Evolutionary conservation across 1,140 invertebrate species (phyloP), one percentile per base, ranked within the genome.

Genomic region (Homalodisca vitripennis): DNA sequence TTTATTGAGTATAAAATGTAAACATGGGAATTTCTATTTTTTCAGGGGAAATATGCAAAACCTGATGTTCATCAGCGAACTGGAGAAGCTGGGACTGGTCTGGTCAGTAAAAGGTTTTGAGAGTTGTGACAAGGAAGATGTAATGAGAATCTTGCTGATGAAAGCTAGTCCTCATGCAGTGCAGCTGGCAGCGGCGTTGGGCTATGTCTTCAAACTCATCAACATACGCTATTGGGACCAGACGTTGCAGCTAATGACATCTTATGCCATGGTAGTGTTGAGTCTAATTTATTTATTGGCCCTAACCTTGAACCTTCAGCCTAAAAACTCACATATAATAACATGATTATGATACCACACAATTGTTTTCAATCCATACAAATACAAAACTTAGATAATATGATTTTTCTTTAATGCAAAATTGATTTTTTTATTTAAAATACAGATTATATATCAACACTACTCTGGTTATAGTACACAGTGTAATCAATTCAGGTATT

Each of bases 71-170:
- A 53, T 81, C 24, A 76, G 73, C n/a, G 79, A 79, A 73, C 68
- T 83, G 12, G 79, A 82, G 73, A 75, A 71, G n/a, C 73, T 81
- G n/a, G 80, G 80, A 46, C 70, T 82, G 29, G 72, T 68, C 31
- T 81, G 80, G 32, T 78, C 71, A n/a, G 46, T 78, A n/a, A 70
- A 66, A 20, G 72, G 75, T 32, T 82, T 82, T 64, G 75, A 79
- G 34, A 70, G 20, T 12, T 74, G 71, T 66, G 71, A 75, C 3
- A 82, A 82, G 73, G 55, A 70, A 2, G 77, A 79, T 64, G 69
- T 82, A 2, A 72, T 78, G 2, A 72, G 78, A 6, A 75, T 78
- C 20, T 73, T 82, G 20, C 71, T 78, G 17, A 77, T 46, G 20
- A 31, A 68, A n/a, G 62, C 63, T 3, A 66, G 62, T 31, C 66